Evolutionary conservation across 2,113 vertebrate genomes (phyloP).

Genomic region (Lagopus muta): DNA sequence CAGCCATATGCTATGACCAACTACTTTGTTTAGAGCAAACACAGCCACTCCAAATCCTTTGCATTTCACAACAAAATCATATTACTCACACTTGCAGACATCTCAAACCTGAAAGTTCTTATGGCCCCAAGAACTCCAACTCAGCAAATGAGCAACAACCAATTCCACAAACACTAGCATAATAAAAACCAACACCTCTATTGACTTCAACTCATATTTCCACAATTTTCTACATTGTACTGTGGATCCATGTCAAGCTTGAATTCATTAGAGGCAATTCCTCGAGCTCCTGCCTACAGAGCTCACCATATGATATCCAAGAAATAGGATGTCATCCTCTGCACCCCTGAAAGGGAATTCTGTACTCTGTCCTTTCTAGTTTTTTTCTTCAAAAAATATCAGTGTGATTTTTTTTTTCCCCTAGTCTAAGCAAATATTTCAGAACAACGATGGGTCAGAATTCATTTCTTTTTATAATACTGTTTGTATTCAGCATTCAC

Average conservation of each 20-base stretch:
- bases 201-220: neutral
- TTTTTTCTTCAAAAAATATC: neutral
- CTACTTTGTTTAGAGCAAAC: neutral
- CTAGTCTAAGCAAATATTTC: neutral
- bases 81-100: neutral
- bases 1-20: neutral
- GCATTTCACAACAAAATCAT: neutral
- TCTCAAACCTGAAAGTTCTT: neutral
- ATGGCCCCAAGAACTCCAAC: neutral
- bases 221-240: neutral
- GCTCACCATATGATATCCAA: neutral
- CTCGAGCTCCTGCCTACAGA: neutral
- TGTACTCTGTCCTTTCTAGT: neutral
- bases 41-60: neutral
- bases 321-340: neutral
- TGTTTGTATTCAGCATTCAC: neutral
- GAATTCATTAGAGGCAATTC: neutral
- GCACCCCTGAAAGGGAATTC: neutral
- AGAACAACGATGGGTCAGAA: neutral
- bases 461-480: neutral
- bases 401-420: neutral
- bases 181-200: neutral
- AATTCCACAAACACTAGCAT: neutral
- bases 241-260: neutral
- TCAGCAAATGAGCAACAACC: neutral